Conservation (phyloP, 2,797 vertebrate species). For the Argentina silus region DNA sequence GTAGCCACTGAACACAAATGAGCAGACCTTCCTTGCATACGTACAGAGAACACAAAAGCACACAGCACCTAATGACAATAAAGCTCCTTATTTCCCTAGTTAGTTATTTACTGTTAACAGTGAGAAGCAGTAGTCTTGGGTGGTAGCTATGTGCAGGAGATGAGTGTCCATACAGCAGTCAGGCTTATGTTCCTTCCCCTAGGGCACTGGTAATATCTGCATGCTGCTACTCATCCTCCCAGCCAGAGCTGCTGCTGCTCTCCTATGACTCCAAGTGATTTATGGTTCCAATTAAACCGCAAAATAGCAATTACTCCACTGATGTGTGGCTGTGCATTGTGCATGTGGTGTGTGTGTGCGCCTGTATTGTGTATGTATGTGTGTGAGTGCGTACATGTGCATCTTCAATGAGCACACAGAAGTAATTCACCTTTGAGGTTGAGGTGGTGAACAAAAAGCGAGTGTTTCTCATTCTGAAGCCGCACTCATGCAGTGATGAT, state of each 20-base stretch:
- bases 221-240: not conserved
- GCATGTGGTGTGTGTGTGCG: not conserved
- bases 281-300: constrained; percentile 36
- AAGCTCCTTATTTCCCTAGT: too few species aligned
- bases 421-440: not conserved
- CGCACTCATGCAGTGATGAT: not conserved
- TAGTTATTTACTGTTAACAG: too few species aligned
- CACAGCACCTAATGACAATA: too few species aligned
- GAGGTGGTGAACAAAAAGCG: not conserved
- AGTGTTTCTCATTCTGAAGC: not conserved
- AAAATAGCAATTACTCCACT: constrained; percentile 36
- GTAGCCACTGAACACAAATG: too few species aligned
- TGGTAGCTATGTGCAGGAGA: not conserved
- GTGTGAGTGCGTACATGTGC: not conserved
- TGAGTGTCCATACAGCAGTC: not conserved
- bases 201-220: constrained; percentile 1
- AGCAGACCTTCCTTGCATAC: too few species aligned
- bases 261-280: constrained; percentile 20
- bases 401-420: not conserved
- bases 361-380: constrained; percentile 12
- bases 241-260: not conserved
- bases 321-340: not conserved
- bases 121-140: too few species aligned
- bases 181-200: not conserved
- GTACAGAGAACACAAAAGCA: too few species aligned